Percentiles rank a stretch among this genome's conserved stretches.
These are phyloP conservation scores for Pangasius krempfi DNA, from an alignment of 2,797 vertebrate genomes.

Conservation along the genomic window DNA sequence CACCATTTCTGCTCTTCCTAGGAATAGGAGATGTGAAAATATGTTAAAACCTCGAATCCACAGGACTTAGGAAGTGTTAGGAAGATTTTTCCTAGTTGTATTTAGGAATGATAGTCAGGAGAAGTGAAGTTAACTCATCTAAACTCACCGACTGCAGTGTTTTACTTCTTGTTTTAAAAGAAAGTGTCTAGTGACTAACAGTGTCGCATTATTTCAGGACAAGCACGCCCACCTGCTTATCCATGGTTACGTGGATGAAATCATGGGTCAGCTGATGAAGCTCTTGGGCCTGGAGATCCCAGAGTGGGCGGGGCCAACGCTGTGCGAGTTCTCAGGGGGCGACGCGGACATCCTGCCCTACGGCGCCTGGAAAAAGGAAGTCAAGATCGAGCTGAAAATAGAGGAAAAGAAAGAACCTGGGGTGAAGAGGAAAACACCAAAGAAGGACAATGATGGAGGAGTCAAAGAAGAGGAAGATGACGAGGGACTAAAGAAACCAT, in stretches of 20 bases:
- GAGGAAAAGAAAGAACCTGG: conserved; percentile 58
- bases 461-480: conserved; percentile 59
- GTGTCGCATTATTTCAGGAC: conserved; percentile 73
- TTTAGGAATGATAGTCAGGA: not conserved
- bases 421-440: conserved; percentile 38
- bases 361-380: conserved; percentile 49
- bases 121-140: not conserved
- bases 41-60: not conserved
- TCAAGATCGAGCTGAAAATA: conserved; percentile 63
- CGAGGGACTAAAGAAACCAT: not conserved
- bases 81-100: not conserved
- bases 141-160: not conserved
- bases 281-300: conserved; percentile 85
- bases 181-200: not conserved
- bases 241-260: conserved; percentile 87
- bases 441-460: conserved; percentile 34
- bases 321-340: conserved; percentile 73
- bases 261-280: conserved; percentile 88
- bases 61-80: not conserved
- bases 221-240: conserved; percentile 88
- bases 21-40: not conserved
- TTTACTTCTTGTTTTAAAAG: not conserved
- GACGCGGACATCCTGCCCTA: conserved; percentile 44
- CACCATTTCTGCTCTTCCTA: not conserved
- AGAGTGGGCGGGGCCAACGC: conserved; percentile 81